Base-by-base conservation (phyloP, 2,888 invertebrate genomes). In the Pinctada fucata region DNA sequence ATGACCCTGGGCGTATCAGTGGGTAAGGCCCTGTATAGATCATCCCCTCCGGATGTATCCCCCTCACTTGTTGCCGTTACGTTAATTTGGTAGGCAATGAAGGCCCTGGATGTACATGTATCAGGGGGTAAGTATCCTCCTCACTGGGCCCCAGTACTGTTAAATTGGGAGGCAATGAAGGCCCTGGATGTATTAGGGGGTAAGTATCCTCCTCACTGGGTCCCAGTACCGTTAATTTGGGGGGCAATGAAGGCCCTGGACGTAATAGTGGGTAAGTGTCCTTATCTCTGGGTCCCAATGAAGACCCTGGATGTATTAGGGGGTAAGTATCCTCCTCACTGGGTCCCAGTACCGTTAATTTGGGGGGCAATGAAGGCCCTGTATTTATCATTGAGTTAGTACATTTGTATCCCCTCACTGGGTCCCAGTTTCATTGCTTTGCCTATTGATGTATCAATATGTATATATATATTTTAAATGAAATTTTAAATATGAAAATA, bases 251-350 rank as follows among this genome's bases (percentile, higher is more conserved):
- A 87, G 72, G 85, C 87, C 0, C 49, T 88, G 1, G 93, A 93
- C 80, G 68, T 80, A 2, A 84, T 87, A 3, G 91, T 92, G 81
- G 88, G 89, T 87, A 79, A 72, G 49, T 45, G 51, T n/a, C 45
- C 8, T n/a, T n/a, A n/a, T n/a, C n/a, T n/a, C n/a, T n/a, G n/a
- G n/a, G n/a, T n/a, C n/a, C n/a, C n/a, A n/a, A n/a, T n/a, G n/a
- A n/a, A n/a, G n/a, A n/a, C n/a, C n/a, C n/a, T 88, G 1, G 93
- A 93, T 79, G 68, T 80, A 2, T 84, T 87, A 3, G 91, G 92
- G 81, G 88, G 89, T 87, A 79, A 72, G 49, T 92, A 93, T 82
- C 92, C 92, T 3, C 92, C 92, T 3, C 92, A 93, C 80, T 93
- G 92, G 93, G 89, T 93, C 1, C 79, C 89, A 0, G 72, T 92